Evolutionary conservation across 2,888 invertebrate genomes (phyloP), one percentile per base, ranked within the genome.

Genomic region (Synergus gifuensis): DNA sequence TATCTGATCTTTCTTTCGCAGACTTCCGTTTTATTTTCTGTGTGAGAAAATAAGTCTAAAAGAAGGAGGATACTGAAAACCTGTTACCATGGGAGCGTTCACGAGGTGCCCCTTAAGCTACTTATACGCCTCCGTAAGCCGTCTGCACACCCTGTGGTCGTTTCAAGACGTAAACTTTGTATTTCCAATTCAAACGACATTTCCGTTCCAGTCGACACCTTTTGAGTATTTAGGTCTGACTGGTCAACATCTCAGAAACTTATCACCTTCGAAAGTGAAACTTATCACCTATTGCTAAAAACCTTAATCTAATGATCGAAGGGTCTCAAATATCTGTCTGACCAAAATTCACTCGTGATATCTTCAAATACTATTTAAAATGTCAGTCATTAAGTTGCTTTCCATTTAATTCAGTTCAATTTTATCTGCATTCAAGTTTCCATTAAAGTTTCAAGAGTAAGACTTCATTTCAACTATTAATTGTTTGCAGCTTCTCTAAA

Each of bases 171-270:
- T 87, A 88, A 88, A 85, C 88, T 85, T 82, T 82, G 76, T 83
- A 88, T 88, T 85, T 87, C 86, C 88, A 88, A 88, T 88, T 88
- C 89, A 88, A 88, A 88, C 87, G 87, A 87, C 89, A 88, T 87
- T 87, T 86, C 83, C 83, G 80, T 79, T 40, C 76, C 81, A 81
- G 81, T 78, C 67, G 76, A 82, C 22, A 42, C 22, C 42, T 28
- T 18, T 62, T 46, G 16, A 73, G 73, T 73, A 73, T 40, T 73
- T 58, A 73, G 36, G 40, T 54, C 73, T 54, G 77, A 77, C 49
- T 62, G 77, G 64, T 78, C 79, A 76, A 79, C 66, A 76, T 58
- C 44, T n/a, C 58, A 60, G 54, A 76, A 77, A 77, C 44, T 76
- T 12, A 58, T 76, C 12, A 73, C 40, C n/a, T 7, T 7, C n/a